Conservation (phyloP, 2,797 vertebrate genomes). For the Pipistrellus pygmaeus region DNA sequence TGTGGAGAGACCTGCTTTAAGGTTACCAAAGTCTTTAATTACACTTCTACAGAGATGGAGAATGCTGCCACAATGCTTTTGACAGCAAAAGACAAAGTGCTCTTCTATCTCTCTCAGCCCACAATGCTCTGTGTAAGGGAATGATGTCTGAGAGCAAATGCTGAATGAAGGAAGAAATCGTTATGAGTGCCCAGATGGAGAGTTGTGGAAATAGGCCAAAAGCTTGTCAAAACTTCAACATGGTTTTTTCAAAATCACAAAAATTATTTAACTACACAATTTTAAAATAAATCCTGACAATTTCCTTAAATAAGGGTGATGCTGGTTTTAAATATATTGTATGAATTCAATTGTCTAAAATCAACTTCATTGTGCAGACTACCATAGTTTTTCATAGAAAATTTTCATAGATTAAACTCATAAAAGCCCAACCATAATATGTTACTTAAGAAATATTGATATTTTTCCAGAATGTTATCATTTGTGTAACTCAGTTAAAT, state of each 20-base stretch:
- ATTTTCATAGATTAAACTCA: background rate
- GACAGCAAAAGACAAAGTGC: background rate
- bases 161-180: background rate
- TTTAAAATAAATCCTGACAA: conserved; percentile 70
- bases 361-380: background rate
- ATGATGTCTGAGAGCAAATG: conserved; percentile 1
- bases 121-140: background rate
- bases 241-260: conserved; percentile 13
- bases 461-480: background rate
- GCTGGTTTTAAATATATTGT: conserved; percentile 4
- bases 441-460: conserved; percentile 23
- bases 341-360: conserved; percentile 22
- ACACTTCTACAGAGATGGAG: background rate
- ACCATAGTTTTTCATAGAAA: background rate
- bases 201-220: conserved; percentile 53
- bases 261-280: conserved; percentile 60
- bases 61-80: background rate
- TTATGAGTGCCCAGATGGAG: conserved; percentile 61
- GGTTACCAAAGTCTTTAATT: background rate
- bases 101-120: background rate
- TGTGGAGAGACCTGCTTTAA: background rate
- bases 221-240: conserved; percentile 71
- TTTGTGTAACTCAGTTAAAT: background rate
- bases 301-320: conserved; percentile 68
- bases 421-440: background rate